phyloP scores from a whole-genome alignment of 2,888 invertebrate species.

The Caenorhabditis virilis region DNA sequence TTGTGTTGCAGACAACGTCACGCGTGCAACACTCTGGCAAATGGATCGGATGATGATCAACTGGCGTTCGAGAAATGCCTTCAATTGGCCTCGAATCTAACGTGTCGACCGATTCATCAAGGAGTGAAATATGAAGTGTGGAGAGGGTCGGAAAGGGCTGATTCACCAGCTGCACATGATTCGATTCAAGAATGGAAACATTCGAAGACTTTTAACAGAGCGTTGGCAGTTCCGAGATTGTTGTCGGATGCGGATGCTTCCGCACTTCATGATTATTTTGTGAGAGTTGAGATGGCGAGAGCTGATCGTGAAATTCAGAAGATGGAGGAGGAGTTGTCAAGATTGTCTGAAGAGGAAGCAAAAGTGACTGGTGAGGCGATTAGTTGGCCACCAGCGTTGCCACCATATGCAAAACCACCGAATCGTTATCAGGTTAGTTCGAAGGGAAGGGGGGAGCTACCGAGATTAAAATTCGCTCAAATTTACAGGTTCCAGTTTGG shows the following conservation, averaged over 20 bases:
- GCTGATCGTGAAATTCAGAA: constrained; percentile 24
- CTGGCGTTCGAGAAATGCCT: constrained; percentile 64
- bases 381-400: constrained; percentile 81
- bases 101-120: constrained; percentile 50
- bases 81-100: constrained; percentile 58
- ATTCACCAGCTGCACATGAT: constrained; percentile 50
- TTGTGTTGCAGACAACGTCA: constrained; percentile 58
- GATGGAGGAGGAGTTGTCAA: constrained; percentile 70
- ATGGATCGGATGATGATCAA: constrained; percentile 47
- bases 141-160: constrained; percentile 42
- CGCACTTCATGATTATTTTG: constrained; percentile 69
- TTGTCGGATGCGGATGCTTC: constrained; percentile 69
- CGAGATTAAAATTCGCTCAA: not conserved
- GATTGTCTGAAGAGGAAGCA: constrained; percentile 69
- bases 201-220: constrained; percentile 47
- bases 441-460: not conserved
- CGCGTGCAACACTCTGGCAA: constrained; percentile 47
- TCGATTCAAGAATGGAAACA: constrained; percentile 43
- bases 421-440: constrained; percentile 72
- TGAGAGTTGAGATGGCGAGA: constrained; percentile 54
- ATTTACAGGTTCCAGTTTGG: constrained; percentile 86
- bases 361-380: constrained; percentile 70
- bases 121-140: constrained; percentile 43
- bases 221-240: constrained; percentile 70
- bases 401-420: constrained; percentile 76